A percentile compares a stretch with the other conserved stretches of the same genome.
Evolutionary conservation across 2,797 vertebrate species (phyloP).

Genomic region (Mastacembelus armatus): DNA sequence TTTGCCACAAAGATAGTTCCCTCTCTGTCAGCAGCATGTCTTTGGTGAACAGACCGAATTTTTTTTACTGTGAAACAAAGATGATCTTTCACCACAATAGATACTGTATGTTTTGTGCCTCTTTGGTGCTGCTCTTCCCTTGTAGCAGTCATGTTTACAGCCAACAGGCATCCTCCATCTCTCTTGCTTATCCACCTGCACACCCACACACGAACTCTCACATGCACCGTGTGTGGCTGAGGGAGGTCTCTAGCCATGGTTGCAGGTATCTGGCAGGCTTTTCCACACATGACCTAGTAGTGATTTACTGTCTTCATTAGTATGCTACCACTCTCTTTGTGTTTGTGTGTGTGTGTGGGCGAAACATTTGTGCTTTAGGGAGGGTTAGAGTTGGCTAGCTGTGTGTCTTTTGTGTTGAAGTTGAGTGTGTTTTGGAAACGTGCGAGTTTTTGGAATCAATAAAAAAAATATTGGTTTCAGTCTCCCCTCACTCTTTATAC

Average conservation of each 20-base stretch:
- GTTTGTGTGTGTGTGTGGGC: constrained; percentile 44
- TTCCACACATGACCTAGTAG: constrained; percentile 83
- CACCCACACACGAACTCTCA: constrained; percentile 43
- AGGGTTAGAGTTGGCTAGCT: constrained; percentile 58
- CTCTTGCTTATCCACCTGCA: constrained; percentile 59
- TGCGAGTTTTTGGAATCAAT: constrained; percentile 55
- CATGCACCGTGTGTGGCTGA: constrained; percentile 59
- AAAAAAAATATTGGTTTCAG: constrained; percentile 25
- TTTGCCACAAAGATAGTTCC: too few relatives aligned
- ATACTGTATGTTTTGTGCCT: constrained; percentile 36
- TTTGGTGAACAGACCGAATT: not conserved
- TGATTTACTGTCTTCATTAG: constrained; percentile 85
- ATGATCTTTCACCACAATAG: not conserved
- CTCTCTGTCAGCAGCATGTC: not conserved
- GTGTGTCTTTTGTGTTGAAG: constrained; percentile 61
- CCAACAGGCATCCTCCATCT: constrained; percentile 72
- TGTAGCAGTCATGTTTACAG: constrained; percentile 59
- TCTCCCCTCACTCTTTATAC: constrained; percentile 35
- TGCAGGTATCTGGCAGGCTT: constrained; percentile 83
- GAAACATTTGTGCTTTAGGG: constrained; percentile 67
- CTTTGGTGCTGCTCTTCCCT: constrained; percentile 43
- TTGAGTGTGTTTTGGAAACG: constrained; percentile 51
- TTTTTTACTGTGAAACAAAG: constrained; percentile 6
- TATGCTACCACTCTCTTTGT: constrained; percentile 59
- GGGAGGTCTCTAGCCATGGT: constrained; percentile 78